Base-by-base conservation (phyloP, 2,113 vertebrate genomes). In the Takifugu bimaculatus region DNA sequence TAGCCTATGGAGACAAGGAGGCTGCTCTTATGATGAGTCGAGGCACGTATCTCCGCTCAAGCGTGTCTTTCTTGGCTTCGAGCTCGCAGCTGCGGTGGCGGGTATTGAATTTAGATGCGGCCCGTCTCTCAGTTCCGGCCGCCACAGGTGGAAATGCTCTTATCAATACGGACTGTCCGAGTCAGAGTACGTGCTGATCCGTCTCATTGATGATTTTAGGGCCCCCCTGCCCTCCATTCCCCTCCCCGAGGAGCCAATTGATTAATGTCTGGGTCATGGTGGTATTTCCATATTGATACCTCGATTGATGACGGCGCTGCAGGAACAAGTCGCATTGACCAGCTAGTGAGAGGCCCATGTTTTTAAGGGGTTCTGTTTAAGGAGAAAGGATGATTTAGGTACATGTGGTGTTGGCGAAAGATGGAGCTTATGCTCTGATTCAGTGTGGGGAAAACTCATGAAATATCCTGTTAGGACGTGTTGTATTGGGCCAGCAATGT, bases 201-300 rank as follows among this genome's bases (percentile, higher is more conserved):
- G 71, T 88, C 88, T 88, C 82, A 87, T 89, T 83, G 88, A 89
- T 85, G 87, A 70, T 85, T 90, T 90, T 85, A 75, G 62, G 75
- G 81, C 74, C 72, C 74, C 75, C 80, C 67, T 63, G 44, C 65
- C 80, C 81, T 53, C 49, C 51, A 59, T 48, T 47, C 61, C 63
- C 80, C 77, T 80, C 88, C 89, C 79, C 48, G 66, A 83, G 85
- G 82, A 78, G 60, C 68, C 70, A 76, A 90, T 90, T 86, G 91
- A 91, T 91, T 83, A 81, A 85, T 84, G 87, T 90, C 85, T 88
- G 86, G 86, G 88, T 88, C 86, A 85, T 85, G 70, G 70, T 80
- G 89, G 82, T 88, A 85, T 90, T 91, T 91, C 85, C 79, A 86
- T 91, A 90, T 91, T 87, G 89, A 92, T 90, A 87, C 82, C 82